Conservation (phyloP, 2,888 invertebrate species). For the Drosophila rubida region DNA sequence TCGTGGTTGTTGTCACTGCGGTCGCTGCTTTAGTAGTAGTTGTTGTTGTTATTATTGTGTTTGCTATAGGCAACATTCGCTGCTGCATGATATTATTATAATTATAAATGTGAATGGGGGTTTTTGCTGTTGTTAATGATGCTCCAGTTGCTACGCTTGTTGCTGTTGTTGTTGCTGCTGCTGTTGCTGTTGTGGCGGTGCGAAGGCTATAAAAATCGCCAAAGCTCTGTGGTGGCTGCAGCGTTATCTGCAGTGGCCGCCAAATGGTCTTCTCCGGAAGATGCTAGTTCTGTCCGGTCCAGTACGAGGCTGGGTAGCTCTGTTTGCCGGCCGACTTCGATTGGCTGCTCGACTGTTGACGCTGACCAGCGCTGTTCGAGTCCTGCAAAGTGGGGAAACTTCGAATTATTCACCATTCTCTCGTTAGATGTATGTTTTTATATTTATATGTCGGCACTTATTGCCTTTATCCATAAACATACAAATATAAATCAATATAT, state of each 20-base stretch:
- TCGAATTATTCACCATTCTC: neutral
- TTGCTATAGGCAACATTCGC: slow-evolving; percentile 31
- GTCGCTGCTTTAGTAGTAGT: slow-evolving; percentile 22
- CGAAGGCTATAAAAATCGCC: slow-evolving; percentile 66
- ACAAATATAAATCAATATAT: slow-evolving; percentile 27
- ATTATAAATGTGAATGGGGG: slow-evolving; percentile 63
- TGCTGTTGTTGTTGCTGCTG: slow-evolving; percentile 15
- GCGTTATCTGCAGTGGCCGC: slow-evolving; percentile 66
- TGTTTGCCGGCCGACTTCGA: slow-evolving; percentile 85
- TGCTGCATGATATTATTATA: slow-evolving; percentile 37
- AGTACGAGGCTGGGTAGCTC: slow-evolving; percentile 85
- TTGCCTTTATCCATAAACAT: slow-evolving; percentile 24
- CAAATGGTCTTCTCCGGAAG: slow-evolving; percentile 76
- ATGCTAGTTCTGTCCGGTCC: slow-evolving; percentile 85
- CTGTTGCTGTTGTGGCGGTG: slow-evolving; percentile 36
- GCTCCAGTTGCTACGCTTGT: slow-evolving; percentile 10
- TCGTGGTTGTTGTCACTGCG: slow-evolving; percentile 18
- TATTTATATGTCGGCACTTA: neutral
- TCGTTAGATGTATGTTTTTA: neutral
- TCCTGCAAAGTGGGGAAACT: slow-evolving; percentile 76
- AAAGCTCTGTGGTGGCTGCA: slow-evolving; percentile 38
- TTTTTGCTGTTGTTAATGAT: slow-evolving; percentile 39
- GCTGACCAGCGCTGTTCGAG: slow-evolving; percentile 85
- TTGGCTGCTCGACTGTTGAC: slow-evolving; percentile 85
- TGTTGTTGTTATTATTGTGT: slow-evolving; percentile 25